A percentile compares a stretch with the other conserved stretches of the same genome.
Conservation (phyloP, 2,797 vertebrate species). For the Astyanax mexicanus region DNA sequence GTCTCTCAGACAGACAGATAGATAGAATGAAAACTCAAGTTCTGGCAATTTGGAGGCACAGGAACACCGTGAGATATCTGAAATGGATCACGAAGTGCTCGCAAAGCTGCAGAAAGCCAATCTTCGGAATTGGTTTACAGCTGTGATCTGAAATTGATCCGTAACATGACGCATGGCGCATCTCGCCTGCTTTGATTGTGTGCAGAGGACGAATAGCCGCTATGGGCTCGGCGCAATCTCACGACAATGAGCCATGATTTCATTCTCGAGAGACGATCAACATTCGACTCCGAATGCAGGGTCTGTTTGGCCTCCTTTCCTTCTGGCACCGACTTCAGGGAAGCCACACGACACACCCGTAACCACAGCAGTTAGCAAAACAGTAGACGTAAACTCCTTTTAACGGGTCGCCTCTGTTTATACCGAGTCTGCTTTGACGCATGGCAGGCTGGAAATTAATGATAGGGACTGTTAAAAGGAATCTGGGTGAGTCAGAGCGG, state of each 20-base stretch:
- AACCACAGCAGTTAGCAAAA: constrained; percentile 33
- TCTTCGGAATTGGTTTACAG: not conserved
- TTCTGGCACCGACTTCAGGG: constrained; percentile 12
- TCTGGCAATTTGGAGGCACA: not conserved
- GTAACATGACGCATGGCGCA: not conserved
- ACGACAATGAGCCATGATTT: not conserved
- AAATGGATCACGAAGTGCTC: not conserved
- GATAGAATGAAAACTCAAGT: not conserved
- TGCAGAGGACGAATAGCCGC: not conserved
- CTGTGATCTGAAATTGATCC: not conserved
- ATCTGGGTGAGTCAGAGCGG: constrained; percentile 13
- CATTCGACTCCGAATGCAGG: not conserved
- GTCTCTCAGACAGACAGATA: not conserved
- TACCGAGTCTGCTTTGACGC: constrained; percentile 31
- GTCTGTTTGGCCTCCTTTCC: not conserved
- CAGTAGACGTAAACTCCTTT: constrained; percentile 9
- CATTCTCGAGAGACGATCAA: not conserved
- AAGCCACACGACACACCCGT: constrained; percentile 24
- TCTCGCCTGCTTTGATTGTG: not conserved
- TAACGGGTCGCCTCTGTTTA: constrained; percentile 39
- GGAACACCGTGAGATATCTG: not conserved
- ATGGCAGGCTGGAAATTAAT: constrained; percentile 13
- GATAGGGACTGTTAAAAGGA: constrained; percentile 34
- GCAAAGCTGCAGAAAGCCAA: not conserved
- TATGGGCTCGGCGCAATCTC: not conserved